phyloP scores from a whole-genome alignment of 1,140 invertebrate species.

The Cydia splendana region DNA sequence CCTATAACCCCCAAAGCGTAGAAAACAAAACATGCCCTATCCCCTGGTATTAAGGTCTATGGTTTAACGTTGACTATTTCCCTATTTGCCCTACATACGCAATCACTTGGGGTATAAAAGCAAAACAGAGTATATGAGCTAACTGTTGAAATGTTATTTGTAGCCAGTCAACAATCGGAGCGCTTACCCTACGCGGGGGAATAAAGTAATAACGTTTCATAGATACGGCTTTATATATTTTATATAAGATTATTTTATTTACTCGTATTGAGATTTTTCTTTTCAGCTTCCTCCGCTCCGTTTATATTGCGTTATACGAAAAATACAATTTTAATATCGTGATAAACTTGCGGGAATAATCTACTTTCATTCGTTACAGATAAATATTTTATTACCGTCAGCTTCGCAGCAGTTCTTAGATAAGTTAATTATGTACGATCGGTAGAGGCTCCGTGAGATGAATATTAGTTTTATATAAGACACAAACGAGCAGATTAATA shows the following conservation, averaged over 20 bases:
- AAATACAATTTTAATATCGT: too few species aligned
- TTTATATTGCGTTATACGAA: neutral
- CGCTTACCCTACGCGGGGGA: slow-evolving; percentile 28
- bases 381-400: too few species aligned
- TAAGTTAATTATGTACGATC: too few species aligned
- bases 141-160: slow-evolving; percentile 32
- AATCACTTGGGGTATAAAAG: slow-evolving; percentile 27
- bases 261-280: slow-evolving; percentile 27
- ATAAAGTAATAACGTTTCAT: slow-evolving; percentile 20
- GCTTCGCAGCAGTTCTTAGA: too few species aligned
- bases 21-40: neutral
- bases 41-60: neutral
- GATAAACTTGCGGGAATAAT: too few species aligned
- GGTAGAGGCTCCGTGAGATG: too few species aligned
- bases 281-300: neutral
- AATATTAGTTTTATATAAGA: too few species aligned
- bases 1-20: neutral
- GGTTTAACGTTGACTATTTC: neutral
- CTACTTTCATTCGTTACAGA: too few species aligned
- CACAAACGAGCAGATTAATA: too few species aligned
- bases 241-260: slow-evolving; percentile 31
- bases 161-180: slow-evolving; percentile 30
- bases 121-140: slow-evolving; percentile 21
- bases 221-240: slow-evolving; percentile 10
- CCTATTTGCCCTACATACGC: slow-evolving; percentile 5